phyloP scores from a whole-genome alignment of 2,113 vertebrate species.

The Trematomus loennbergii region DNA sequence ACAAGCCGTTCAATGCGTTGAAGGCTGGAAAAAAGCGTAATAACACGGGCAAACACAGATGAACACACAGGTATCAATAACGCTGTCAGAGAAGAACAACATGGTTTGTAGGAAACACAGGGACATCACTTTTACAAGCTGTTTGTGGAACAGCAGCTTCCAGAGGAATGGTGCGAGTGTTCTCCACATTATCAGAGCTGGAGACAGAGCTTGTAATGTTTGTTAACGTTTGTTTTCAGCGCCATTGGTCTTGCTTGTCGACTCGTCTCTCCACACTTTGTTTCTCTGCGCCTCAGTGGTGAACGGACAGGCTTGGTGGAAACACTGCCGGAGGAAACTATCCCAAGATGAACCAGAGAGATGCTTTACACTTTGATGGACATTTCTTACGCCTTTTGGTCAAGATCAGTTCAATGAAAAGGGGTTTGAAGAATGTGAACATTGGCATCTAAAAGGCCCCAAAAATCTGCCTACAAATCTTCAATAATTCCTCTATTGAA shows the following conservation, averaged over 20 bases:
- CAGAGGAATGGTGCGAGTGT: slow-evolving; percentile 10
- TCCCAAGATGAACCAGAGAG: slow-evolving; percentile 5
- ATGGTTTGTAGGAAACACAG: slow-evolving; percentile 3
- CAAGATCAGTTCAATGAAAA: not conserved
- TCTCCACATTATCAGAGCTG: not conserved
- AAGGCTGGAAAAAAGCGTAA: slow-evolving; percentile 9
- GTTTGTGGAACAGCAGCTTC: slow-evolving; percentile 24
- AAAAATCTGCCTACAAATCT: too few relatives aligned
- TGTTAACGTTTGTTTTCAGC: slow-evolving; percentile 30
- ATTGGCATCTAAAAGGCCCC: too few relatives aligned
- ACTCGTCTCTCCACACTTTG: slow-evolving; percentile 5
- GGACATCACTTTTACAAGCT: slow-evolving; percentile 25
- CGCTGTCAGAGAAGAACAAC: slow-evolving; percentile 3
- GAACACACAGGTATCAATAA: slow-evolving; percentile 11
- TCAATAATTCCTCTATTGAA: too few relatives aligned
- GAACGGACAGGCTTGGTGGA: not conserved
- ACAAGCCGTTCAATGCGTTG: slow-evolving; percentile 15
- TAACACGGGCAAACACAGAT: too few relatives aligned
- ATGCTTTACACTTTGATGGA: not conserved
- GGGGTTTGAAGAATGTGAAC: too few relatives aligned
- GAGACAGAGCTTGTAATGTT: not conserved
- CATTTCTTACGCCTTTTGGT: not conserved
- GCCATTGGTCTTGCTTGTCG: not conserved
- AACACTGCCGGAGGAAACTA: not conserved
- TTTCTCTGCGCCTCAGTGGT: not conserved